These are phyloP conservation scores for Sinhomidia bicolor DNA, from an alignment of 2,888 invertebrate genomes.

Conservation along the genomic window DNA sequence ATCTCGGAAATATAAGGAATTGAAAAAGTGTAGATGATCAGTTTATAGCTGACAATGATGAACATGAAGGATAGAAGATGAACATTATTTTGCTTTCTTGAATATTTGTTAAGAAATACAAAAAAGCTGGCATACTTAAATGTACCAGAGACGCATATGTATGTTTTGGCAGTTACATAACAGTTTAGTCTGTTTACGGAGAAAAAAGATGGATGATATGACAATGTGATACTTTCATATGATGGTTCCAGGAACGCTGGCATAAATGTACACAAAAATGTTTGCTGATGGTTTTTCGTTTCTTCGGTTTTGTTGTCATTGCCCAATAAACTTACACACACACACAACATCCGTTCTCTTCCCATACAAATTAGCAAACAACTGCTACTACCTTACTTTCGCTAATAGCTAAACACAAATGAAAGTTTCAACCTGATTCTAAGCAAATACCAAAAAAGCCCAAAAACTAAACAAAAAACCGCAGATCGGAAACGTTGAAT, in stretches of 20 bases:
- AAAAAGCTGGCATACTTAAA: too few species aligned
- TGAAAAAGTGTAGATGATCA: too few species aligned
- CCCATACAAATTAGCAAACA: slow-evolving; percentile 18
- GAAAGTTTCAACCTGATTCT: background rate
- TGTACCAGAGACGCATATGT: too few species aligned
- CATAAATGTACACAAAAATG: background rate
- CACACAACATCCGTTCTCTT: background rate
- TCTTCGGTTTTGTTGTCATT: background rate
- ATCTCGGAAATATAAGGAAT: too few species aligned
- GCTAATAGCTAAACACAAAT: background rate
- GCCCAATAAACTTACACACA: background rate
- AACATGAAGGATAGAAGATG: too few species aligned
- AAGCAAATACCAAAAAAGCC: background rate
- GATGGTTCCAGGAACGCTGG: background rate
- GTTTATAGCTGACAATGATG: too few species aligned
- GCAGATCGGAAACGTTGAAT: slow-evolving; percentile 37
- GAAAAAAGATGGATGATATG: background rate
- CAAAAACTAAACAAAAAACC: slow-evolving; percentile 43
- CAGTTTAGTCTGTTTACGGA: too few species aligned
- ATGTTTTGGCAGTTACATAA: too few species aligned
- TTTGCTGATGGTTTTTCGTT: background rate
- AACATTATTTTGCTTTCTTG: background rate
- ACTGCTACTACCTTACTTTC: background rate
- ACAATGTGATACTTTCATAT: background rate
- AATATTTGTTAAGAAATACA: too few species aligned